Base-by-base conservation (phyloP, 2,113 vertebrate genomes). In the Jaculus jaculus region DNA sequence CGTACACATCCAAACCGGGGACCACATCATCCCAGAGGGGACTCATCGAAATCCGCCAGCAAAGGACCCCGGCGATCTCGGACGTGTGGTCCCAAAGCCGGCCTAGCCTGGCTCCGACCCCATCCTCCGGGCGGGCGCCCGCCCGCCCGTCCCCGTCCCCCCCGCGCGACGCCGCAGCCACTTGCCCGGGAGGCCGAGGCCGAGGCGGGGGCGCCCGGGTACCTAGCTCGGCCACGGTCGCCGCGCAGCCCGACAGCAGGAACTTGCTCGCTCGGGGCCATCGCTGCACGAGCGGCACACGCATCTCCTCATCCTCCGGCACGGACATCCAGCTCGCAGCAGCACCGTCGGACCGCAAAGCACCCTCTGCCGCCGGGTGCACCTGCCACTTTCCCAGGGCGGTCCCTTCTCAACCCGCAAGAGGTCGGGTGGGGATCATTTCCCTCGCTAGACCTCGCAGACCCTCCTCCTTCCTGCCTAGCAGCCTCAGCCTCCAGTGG, bases 201-300 rank as follows among this genome's bases (percentile, higher is more conserved):
- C 42, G 42, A 26, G 60, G 39, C 65, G 21, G 37, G 84, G 91
- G 89, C 73, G 51, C 47, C 89, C 61, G 54, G 92, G 88, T 98
- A 99, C 98, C 98, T 98, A 99, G 97, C 98, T 99, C 99, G 95
- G 99, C 98, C 97, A 98, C 98, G 86, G 98, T 96, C 30, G 99
- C 99, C 47, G 98, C 98, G 94, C 98, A 98, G 95, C 98, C 98
- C 71, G 98, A 99, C 92, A 99, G 96, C 23, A 97, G 92, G 97
- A 99, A 99, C 98, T 98, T 99, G 98, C 98, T 98, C 92, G 96
- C 95, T 89, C 96, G 97, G 86, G 99, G 98, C 98, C 98, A 99
- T 97, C 97, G 97, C 95, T 98, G 96, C 89, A 94, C 81, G n/a
- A 98, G 95, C 68, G 97, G 92, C 84, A 97, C 84, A 47, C 89